Conservation (phyloP, 2,797 vertebrate species). For the Tadarida brasiliensis region DNA sequence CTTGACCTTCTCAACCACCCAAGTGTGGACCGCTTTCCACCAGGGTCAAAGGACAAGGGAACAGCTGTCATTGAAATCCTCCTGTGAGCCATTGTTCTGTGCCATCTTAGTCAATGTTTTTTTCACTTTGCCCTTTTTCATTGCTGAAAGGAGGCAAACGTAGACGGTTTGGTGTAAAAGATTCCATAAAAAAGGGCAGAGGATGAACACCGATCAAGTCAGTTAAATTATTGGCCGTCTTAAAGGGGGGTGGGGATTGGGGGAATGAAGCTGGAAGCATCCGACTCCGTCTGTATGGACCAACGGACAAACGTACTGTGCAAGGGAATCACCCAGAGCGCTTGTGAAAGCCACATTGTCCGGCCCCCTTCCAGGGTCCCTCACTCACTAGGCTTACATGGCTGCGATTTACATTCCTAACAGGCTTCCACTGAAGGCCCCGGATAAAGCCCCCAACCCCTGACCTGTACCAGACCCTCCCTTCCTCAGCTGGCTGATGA, state of each 20-base stretch:
- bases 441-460: neutral
- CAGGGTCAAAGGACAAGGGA: neutral
- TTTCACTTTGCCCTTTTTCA: neutral
- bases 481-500: neutral
- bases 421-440: neutral
- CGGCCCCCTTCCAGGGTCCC: neutral
- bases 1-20: neutral
- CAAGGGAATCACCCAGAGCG: accelerated
- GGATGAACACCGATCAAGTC: neutral
- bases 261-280: neutral
- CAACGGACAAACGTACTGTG: neutral
- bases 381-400: neutral
- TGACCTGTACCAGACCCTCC: too few species aligned
- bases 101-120: neutral
- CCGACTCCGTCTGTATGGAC: neutral
- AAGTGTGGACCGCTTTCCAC: neutral
- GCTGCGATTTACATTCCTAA: neutral
- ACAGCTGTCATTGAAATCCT: neutral
- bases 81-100: neutral
- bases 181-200: neutral
- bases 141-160: neutral
- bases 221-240: neutral
- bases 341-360: neutral
- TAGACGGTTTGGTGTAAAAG: neutral
- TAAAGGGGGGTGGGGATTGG: too few species aligned